Evolutionary conservation across 2,797 vertebrate species (phyloP).

Genomic region (Coracias cyanogaster): DNA sequence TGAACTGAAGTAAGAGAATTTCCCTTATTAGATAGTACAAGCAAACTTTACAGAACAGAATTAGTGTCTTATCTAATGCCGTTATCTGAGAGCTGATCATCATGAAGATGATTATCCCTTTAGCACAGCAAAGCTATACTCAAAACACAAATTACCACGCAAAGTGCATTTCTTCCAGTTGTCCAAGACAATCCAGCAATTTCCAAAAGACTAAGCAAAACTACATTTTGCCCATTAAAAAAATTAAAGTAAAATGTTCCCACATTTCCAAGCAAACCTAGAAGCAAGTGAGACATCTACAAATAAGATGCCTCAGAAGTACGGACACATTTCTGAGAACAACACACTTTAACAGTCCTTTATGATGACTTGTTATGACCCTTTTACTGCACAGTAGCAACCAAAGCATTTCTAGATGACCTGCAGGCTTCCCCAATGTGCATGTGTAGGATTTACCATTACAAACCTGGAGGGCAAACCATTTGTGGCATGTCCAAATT

Average conservation of each 20-base stretch:
- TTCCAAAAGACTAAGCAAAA: background rate
- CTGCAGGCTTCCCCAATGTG: background rate
- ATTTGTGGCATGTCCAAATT: constrained; percentile 91
- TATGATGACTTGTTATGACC: background rate
- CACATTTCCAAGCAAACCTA: background rate
- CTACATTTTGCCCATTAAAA: background rate
- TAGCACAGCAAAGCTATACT: background rate
- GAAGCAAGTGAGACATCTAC: background rate
- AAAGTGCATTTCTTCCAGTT: background rate
- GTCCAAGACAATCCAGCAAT: background rate
- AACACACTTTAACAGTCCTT: background rate
- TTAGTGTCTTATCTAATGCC: background rate
- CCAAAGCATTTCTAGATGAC: background rate
- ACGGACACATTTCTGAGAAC: background rate
- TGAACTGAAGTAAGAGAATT: constrained; percentile 80
- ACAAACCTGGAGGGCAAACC: constrained; percentile 91
- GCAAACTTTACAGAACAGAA: background rate
- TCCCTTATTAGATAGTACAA: background rate
- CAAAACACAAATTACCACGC: background rate
- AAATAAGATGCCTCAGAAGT: background rate
- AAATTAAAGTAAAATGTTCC: background rate
- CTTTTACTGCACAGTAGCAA: background rate
- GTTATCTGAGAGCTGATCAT: background rate
- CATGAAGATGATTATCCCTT: background rate
- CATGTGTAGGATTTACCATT: constrained; percentile 49